phyloP scores from a whole-genome alignment of 2,797 vertebrate species.

The Neosilurus mollespiculum region DNA sequence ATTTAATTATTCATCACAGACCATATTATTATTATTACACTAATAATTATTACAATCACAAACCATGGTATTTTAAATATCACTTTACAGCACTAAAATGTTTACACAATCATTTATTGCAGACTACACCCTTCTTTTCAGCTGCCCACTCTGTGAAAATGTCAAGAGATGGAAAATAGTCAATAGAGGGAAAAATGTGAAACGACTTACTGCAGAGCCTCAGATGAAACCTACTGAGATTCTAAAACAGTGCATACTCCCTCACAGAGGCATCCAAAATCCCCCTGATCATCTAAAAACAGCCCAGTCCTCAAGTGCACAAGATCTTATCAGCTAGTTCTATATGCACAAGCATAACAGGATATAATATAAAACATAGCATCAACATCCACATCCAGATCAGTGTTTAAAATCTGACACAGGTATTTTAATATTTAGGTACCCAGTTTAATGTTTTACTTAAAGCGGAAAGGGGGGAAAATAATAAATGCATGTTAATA shows the following conservation, averaged over 20 bases:
- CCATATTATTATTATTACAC: too few species aligned
- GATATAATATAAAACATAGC: constrained; percentile 4
- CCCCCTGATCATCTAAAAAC: constrained; percentile 32
- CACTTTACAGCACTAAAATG: too few species aligned
- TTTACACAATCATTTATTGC: too few species aligned
- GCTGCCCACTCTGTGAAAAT: constrained; percentile 35
- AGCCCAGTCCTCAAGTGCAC: constrained; percentile 10
- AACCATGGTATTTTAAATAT: too few species aligned
- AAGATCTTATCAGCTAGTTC: constrained; percentile 9
- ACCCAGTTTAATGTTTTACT: background rate
- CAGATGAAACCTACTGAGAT: constrained; percentile 7
- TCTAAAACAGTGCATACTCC: constrained; percentile 6
- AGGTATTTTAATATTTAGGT: background rate
- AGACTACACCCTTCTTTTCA: background rate
- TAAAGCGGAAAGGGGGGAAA: background rate
- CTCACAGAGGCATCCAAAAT: constrained; percentile 29
- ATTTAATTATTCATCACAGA: too few species aligned
- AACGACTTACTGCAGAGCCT: background rate
- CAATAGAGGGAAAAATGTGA: constrained; percentile 23
- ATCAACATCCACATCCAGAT: background rate
- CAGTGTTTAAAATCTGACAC: background rate
- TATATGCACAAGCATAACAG: constrained; percentile 5
- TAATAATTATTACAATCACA: too few species aligned
- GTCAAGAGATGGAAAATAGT: constrained; percentile 26
- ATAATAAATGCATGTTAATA: background rate